These are phyloP conservation scores for Entomobrya proxima DNA, from an alignment of 2,888 invertebrate genomes.

Conservation along the genomic window DNA sequence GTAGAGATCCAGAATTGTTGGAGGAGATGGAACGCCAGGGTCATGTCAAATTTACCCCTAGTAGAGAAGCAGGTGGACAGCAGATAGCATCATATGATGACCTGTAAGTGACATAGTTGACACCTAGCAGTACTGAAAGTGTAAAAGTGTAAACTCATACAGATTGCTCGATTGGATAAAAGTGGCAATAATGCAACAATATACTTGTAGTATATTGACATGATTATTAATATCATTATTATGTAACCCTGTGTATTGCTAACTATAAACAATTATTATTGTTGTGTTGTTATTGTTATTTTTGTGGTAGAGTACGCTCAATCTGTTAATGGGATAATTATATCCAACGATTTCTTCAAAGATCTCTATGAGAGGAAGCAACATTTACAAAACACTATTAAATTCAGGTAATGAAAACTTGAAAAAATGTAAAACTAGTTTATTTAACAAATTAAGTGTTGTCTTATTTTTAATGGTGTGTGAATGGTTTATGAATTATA, in stretches of 20 bases:
- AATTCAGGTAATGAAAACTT: conserved; percentile 79
- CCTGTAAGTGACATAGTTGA: conserved; percentile 79
- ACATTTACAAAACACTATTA: conserved; percentile 83
- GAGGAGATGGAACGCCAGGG: conserved; percentile 81
- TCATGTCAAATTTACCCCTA: conserved; percentile 85
- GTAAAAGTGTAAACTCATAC: no score
- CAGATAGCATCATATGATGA: conserved; percentile 85
- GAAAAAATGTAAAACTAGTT: not conserved
- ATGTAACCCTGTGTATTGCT: no score
- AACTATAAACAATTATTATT: no score
- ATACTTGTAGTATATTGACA: no score
- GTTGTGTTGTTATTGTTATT: conserved; percentile 80
- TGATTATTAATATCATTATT: no score
- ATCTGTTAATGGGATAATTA: conserved; percentile 84
- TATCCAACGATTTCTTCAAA: conserved; percentile 86
- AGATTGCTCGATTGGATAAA: no score
- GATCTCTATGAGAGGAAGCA: conserved; percentile 84
- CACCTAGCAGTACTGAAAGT: no score
- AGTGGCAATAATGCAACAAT: no score
- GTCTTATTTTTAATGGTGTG: no score
- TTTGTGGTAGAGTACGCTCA: conserved; percentile 87
- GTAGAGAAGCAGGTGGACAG: conserved; percentile 82
- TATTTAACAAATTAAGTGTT: not conserved
- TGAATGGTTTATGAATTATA: conserved; percentile 75
- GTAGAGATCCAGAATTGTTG: conserved; percentile 81